Base-by-base conservation (phyloP, 2,797 vertebrate species). In the Tamandua tetradactyla region DNA sequence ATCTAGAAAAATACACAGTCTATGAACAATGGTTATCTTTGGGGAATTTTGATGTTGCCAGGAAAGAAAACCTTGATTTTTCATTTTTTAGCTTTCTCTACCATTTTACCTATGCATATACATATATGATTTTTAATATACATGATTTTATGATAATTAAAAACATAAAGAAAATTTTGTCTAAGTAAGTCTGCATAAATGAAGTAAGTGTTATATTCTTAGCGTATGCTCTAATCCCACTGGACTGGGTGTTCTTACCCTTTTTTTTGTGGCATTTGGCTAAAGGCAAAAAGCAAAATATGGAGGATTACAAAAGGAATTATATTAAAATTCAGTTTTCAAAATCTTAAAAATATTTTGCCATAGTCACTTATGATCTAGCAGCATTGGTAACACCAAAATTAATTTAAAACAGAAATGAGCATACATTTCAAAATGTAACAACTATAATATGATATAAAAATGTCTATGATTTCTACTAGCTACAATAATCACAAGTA, bases 391-490 rank as follows among this genome's bases (percentile, higher is more conserved):
- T 27, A 74, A 61, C 25, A 61, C 0, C 15, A 81, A 90, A 64
- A 42, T 61, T 59, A 61, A 81, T 68, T 95, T 74, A 83, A 74
- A 85, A 62, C 32, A 76, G 22, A 78, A 6, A 90, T 81, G 22
- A 75, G 9, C 37, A 76, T 81, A 92, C 52, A 49, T 74, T 44
- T 86, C 25, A 40, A 72, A 94, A 89, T 86, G n/a, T n/a, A n/a
- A 47, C 2, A 87, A 84, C 25, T 72, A 82, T 22, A 83, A 87
- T 55, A n/a, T 42, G 23, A 75, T 66, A 40, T 30, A 44, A 88
- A 93, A 75, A 61, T 72, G 64, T 55, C 7, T 85, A 7, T 14
- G 13, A 32, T 83, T 94, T 85, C 22, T 79, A 15, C 59, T 82
- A 64, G n/a, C 75, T 37, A 59, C 1, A 85, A 82, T n/a, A 66